Evolutionary conservation across 2,888 invertebrate genomes (phyloP), one percentile per base, ranked within the genome.

Genomic region (Amphimallon solstitiale): DNA sequence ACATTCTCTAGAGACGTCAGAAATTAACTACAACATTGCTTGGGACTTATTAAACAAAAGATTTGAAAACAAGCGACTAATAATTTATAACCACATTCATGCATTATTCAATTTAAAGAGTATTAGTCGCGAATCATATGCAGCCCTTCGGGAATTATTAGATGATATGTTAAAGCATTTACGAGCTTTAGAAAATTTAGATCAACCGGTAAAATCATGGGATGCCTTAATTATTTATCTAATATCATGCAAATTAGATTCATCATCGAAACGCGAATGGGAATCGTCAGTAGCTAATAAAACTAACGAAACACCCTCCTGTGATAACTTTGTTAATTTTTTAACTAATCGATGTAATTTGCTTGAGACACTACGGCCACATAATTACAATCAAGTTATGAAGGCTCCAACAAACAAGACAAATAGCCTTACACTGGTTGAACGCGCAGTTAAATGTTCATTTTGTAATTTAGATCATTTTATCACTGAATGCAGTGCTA

Each of bases 31-130:
- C 29, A 12, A 1, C 10, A 35, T 56, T 46, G 46, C 48, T 14
- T 45, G 51, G 54, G 56, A 56, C 6, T 17, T 64, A n/a, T 21
- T 64, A 14, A 52, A 40, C 15, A 21, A 63, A 17, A 43, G 64
- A 38, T 59, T 54, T 21, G 52, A 59, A 14, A 64, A 64, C 19
- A 45, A 19, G 43, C 12, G 1, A 14, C 34, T 51, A 5, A 5
- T 34, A 10, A 14, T 51, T n/a, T 2, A 1, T 17, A 34, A 51
- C 34, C 51, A 34, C 19, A 15, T 34, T n/a, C n/a, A 68, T 21
- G 68, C 72, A 9, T 60, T 74, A 35, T 72, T 72, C 12, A 37
- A 61, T 1, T 9, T 62, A 14, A 54, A 60, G 14, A 7, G 5
- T 9, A 34, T 56, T 10, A 29, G 21, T 14, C 52, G 29, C 19